These are phyloP conservation scores for Biston betularia DNA, from an alignment of 2,888 invertebrate species.

Conservation along the genomic window DNA sequence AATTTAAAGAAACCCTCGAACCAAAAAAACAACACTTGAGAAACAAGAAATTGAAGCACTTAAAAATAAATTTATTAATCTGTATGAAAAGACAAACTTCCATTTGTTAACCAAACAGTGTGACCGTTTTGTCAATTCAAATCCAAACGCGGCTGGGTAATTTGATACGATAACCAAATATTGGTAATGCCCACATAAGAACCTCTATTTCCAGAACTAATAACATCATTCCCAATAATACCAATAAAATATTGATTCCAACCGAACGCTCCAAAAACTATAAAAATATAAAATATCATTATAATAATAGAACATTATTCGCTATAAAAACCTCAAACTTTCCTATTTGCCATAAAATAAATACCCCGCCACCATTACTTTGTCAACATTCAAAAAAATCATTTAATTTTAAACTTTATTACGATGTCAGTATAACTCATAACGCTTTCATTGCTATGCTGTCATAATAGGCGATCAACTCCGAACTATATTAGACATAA, in stretches of 20 bases:
- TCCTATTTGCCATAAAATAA: slow-evolving; percentile 47
- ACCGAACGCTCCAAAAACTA: slow-evolving; percentile 45
- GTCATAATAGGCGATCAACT: slow-evolving; percentile 63
- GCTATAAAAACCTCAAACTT: slow-evolving; percentile 54
- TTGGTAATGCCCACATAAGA: slow-evolving; percentile 39
- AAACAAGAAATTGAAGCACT: slow-evolving; percentile 1
- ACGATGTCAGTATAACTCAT: slow-evolving; percentile 56
- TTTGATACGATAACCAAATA: slow-evolving; percentile 31
- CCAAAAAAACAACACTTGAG: background rate
- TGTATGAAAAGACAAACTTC: slow-evolving; percentile 4
- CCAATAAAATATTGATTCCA: slow-evolving; percentile 52
- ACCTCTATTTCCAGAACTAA: slow-evolving; percentile 32
- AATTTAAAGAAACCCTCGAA: too few relatives aligned
- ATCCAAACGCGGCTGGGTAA: slow-evolving; percentile 17
- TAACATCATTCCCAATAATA: slow-evolving; percentile 37
- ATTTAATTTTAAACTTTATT: slow-evolving; percentile 61
- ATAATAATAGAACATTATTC: slow-evolving; percentile 50
- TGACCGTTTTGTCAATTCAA: slow-evolving; percentile 32
- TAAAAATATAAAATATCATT: slow-evolving; percentile 48
- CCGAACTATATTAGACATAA: slow-evolving; percentile 58
- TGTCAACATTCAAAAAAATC: slow-evolving; percentile 60
- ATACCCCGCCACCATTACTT: slow-evolving; percentile 52
- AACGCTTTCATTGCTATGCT: slow-evolving; percentile 56
- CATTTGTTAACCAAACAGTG: slow-evolving; percentile 35
- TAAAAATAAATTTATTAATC: slow-evolving; percentile 5